Base-by-base conservation (phyloP, 2,888 invertebrate species). In the Euzetes globulus region DNA sequence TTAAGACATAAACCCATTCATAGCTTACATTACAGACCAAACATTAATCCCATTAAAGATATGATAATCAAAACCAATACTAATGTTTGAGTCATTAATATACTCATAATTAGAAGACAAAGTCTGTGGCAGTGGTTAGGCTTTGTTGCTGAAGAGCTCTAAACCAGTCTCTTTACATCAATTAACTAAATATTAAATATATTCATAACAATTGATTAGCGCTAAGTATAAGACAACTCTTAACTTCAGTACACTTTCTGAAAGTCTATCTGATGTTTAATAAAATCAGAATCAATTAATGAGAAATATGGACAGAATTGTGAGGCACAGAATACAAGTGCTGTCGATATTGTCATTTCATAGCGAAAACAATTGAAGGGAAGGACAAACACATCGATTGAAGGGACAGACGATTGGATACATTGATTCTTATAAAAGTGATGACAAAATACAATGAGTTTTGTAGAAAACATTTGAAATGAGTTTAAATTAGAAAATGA, bases 261-360 rank as follows among this genome's bases (percentile, higher is more conserved):
- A 47, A 15, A 47, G 47, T 52, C 4, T 17, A 52, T 19, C n/a
- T 9, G 52, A 52, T 19, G 4, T 6, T 47, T 17, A 47, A 17
- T 11, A 4, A 17, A 4, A 15, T 15, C 4, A 47, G 4, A 47
- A 52, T n/a, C 7, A 17, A 19, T 17, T 3, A 19, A 65, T 65
- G 19, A 33, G 37, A 25, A 65, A 65, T 41, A 33, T 65, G 65
- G 65, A 65, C 65, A 65, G 65, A 65, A 65, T 65, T 19, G 41
- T 37, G 33, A 65, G 65, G 65, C 65, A 65, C 65, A 65, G 58
- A 22, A 58, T 52, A n/a, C 41, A 47, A 47, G 52, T 52, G 52
- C 52, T 17, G n/a, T 19, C 47, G 13, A 17, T 47, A 47, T 52
- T 52, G 52, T 52, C 52, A n/a, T 19, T 19, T 19, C 5, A 52